A percentile compares a stretch with the other conserved stretches of the same genome.
Evolutionary conservation across 2,113 vertebrate genomes (phyloP).

Genomic region (Phylloscopus trochiloides): DNA sequence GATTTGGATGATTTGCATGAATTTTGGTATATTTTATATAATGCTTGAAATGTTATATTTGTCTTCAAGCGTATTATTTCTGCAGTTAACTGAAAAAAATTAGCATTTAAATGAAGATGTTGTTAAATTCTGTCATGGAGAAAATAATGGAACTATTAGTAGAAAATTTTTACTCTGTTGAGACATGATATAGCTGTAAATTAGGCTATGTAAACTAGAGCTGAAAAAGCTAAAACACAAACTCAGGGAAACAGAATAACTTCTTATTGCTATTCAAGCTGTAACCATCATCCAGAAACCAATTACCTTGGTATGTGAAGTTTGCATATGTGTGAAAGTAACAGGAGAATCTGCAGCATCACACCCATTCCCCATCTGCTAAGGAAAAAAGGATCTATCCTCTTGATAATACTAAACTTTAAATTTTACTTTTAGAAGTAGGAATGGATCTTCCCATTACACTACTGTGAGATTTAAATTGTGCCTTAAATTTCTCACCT

Average conservation of each 20-base stretch:
- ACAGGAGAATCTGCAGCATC: background rate
- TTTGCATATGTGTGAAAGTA: background rate
- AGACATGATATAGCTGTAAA: background rate
- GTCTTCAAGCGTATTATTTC: conserved; percentile 34
- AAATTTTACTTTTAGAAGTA: background rate
- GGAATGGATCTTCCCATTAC: background rate
- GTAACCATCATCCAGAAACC: background rate
- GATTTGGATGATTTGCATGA: background rate
- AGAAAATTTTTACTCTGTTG: background rate
- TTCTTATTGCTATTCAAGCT: background rate
- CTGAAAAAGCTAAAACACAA: background rate
- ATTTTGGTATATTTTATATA: background rate
- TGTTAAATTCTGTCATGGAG: background rate
- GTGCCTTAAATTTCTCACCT: background rate
- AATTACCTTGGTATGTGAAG: background rate
- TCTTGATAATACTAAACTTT: background rate
- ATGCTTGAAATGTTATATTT: conserved; percentile 21
- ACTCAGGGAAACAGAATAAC: background rate
- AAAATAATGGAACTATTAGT: conserved; percentile 52
- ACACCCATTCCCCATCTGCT: background rate
- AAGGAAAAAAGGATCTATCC: background rate
- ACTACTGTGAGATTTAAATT: background rate
- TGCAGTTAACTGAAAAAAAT: conserved; percentile 11
- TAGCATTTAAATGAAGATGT: conserved; percentile 55
- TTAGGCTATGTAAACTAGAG: background rate